Evolutionary conservation across 2,113 vertebrate species (phyloP), one percentile per base, ranked within the genome.

Genomic region (Pogona vitticeps): DNA sequence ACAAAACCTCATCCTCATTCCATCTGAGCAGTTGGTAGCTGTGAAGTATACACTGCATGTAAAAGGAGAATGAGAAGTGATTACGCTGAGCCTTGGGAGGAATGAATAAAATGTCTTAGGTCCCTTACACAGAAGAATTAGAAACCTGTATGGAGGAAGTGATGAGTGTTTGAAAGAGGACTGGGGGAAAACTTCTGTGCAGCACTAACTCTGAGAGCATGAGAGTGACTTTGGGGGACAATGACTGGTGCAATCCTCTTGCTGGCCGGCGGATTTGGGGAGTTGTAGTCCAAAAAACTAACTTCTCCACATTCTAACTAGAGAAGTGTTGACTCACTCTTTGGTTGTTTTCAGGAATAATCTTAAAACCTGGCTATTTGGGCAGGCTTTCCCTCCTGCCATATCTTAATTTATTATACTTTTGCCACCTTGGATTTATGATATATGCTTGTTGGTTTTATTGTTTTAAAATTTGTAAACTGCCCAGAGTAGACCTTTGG

Each of bases 91-190:
- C 38, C 85, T 75, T 70, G 87, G 92, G 84, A 94, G 92, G 84
- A 92, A 95, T 93, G 86, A 92, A 95, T 86, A 92, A 93, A 95
- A 93, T 92, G 85, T 59, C 89, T 92, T 88, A 88, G 82, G 82
- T 91, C 88, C 89, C 72, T 84, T 90, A 28, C 33, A 83, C 70
- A 88, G 85, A 95, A 90, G 84, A 94, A 92, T 84, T 71, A 89
- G 46, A 94, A 95, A 91, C 72, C 90, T 86, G 92, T 86, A 92
- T 89, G 93, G 94, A 94, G 88, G 94, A 94, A 91, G 88, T 89
- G 87, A 88, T 89, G 89, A 65, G 88, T 90, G 90, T 90, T 4
- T 71, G 10, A 46, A 76, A 65, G 18, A 12, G 28, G 38, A 46
- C 28, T 2, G 21, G 71, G 18, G 23, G 10, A 31, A 15, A 42